Evolutionary conservation across 2,113 vertebrate genomes (phyloP), one percentile per base, ranked within the genome.

Genomic region (Clarias gariepinus): DNA sequence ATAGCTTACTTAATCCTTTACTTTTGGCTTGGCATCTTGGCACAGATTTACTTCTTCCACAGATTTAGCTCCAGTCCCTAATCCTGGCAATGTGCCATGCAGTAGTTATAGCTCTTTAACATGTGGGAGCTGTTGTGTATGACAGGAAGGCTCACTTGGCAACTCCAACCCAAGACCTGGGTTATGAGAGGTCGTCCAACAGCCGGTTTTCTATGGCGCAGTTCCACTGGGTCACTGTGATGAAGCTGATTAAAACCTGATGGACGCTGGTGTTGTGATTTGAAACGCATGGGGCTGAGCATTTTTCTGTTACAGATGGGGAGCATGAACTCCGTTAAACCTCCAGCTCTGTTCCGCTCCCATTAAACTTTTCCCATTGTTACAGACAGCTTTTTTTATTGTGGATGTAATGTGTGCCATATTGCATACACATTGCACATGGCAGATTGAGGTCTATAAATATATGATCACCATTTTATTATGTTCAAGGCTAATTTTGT

Each of bases 231-330:
- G 41, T 79, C 80, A 58, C 33, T 83, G 61, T 68, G 63, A 74
- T 76, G 52, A 79, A 79, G 77, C 83, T 86, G 86, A 89, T 89
- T 89, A 80, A 87, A 88, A 76, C 83, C 83, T 82, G 47, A 83
- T 36, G 84, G 85, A 77, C 41, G 68, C 36, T 83, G 47, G 47
- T 47, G 36, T 57, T 82, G 80, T 21, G 18, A 76, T 85, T 78
- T 81, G 57, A 87, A 82, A 85, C 69, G 68, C 53, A 36, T 3
- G 10, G 8, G 19, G 25, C 83, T 21, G 71, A 84, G 61, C 73
- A 30, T 52, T 57, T 52, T 15, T 63, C 15, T 47, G 30, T 64
- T 57, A 71, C 82, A 71, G 36, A 57, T 87, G 18, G 64, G 52
- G 6, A 64, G 41, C n/a, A 30, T 64, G 68, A 82, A 36, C 68